Evolutionary conservation across 2,888 invertebrate species (phyloP), one percentile per base, ranked within the genome.

Genomic region (Dexiosoma caninum): DNA sequence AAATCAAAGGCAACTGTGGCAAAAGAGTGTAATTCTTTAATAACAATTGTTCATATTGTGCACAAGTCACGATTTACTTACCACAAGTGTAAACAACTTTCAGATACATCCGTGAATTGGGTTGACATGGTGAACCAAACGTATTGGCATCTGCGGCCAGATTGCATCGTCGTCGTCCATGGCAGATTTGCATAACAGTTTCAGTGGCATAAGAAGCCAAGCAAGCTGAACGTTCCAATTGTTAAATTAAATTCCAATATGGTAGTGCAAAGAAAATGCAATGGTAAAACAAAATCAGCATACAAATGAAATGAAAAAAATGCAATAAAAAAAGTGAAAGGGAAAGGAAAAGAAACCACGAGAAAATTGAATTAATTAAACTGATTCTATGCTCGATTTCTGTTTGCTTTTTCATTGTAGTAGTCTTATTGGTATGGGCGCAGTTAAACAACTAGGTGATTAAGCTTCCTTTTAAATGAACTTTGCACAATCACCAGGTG

Each of bases 61-160:
- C 51, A 69, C 49, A 77, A 72, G 72, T 81, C 77, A 77, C 44
- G 69, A 81, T 81, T 77, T 69, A 92, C 95, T 94, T 90, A 96
- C 96, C 96, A 88, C 96, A 96, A 69, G 96, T 96, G 90, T 96
- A 96, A 87, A 96, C 95, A 85, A 96, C 95, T 92, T 95, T 96
- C 87, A 96, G 93, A 90, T 96, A 96, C 91, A 95, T 95, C 86
- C 95, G 92, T 86, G 96, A 95, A 85, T 95, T 94, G 0, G 93
- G 92, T 82, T 95, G 94, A 89, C 96, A 96, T 1, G 96, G 95
- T 85, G 94, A 94, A 21, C 95, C 95, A 86, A 96, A 96, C 87
- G 96, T 96, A 84, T 94, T 94, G 86, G 94, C 93, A 90, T 96
- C 95, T n/a, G 96, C 96, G 30, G 95, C 93, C 78, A 96, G 91